These are phyloP conservation scores for Paramuricea clavata DNA, from an alignment of 92 coral and sea anemone species.

Conservation along the genomic window DNA sequence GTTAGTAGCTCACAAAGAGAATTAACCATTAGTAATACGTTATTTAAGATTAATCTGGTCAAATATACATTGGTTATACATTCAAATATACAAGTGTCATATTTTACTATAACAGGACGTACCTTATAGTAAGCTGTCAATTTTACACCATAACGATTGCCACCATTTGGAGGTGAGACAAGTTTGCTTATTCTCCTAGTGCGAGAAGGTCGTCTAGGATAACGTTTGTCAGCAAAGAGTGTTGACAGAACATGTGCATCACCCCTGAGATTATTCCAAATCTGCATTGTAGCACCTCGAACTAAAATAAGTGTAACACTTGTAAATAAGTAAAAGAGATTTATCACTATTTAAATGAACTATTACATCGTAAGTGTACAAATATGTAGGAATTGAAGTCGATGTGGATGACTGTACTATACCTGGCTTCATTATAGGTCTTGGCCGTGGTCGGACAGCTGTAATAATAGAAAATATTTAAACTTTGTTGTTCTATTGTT, in stretches of 20 bases:
- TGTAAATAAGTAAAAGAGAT: background rate
- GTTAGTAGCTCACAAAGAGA: no score
- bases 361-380: no score
- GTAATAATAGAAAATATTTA: no score
- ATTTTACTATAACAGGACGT: background rate
- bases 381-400: background rate
- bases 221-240: background rate
- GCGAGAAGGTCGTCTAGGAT: background rate
- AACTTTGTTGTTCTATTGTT: no score
- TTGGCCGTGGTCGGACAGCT: no score
- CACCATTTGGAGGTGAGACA: background rate
- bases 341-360: background rate
- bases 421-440: conserved; percentile 7
- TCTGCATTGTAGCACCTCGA: conserved; percentile 6
- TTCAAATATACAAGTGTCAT: no score
- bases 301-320: background rate
- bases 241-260: background rate
- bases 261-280: background rate
- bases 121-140: background rate
- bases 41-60: background rate
- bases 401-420: background rate
- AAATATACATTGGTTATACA: no score
- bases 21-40: background rate
- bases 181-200: background rate
- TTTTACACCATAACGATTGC: background rate